Evolutionary conservation across 2,888 invertebrate species (phyloP).

Genomic region (Pachycephus smyrnensis): DNA sequence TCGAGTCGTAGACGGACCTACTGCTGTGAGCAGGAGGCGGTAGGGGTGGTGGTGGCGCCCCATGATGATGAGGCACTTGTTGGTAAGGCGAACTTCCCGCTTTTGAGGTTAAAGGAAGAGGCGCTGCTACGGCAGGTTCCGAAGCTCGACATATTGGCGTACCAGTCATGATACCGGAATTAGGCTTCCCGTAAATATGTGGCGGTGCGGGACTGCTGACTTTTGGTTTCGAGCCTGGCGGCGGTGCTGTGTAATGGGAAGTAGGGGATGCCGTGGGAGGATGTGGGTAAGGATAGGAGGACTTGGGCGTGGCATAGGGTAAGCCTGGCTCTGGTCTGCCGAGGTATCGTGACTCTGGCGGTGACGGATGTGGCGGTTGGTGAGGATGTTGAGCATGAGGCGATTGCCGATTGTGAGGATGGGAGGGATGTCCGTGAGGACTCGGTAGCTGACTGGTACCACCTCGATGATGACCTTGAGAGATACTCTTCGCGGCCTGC

Average conservation of each 20-base stretch:
- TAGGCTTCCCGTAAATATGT: constrained; percentile 78
- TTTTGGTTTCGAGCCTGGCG: constrained; percentile 72
- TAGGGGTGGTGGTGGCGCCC: constrained; percentile 67
- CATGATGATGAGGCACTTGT: constrained; percentile 69
- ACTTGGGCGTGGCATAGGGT: constrained; percentile 62
- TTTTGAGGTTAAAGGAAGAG: constrained; percentile 74
- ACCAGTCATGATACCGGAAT: constrained; percentile 71
- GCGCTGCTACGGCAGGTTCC: constrained; percentile 62
- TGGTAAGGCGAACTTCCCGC: constrained; percentile 70
- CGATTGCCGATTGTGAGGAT: constrained; percentile 65
- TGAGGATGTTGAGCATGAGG: constrained; percentile 61
- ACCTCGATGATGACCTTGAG: constrained; percentile 61
- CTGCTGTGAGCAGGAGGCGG: constrained; percentile 66
- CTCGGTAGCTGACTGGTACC: constrained; percentile 67
- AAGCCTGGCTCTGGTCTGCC: constrained; percentile 59
- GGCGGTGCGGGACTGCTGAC: constrained; percentile 84
- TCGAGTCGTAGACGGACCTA: constrained; percentile 67
- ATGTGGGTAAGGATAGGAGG: constrained; percentile 66
- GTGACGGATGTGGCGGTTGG: constrained; percentile 59
- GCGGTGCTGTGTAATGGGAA: constrained; percentile 67
- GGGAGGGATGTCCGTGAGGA: constrained; percentile 68
- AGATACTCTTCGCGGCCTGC: constrained; percentile 50
- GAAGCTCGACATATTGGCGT: constrained; percentile 70
- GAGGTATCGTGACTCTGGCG: constrained; percentile 60
- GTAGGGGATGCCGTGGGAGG: constrained; percentile 65